These are phyloP conservation scores for Psix sp. DNA, from an alignment of 1,140 invertebrate species.

Conservation along the genomic window DNA sequence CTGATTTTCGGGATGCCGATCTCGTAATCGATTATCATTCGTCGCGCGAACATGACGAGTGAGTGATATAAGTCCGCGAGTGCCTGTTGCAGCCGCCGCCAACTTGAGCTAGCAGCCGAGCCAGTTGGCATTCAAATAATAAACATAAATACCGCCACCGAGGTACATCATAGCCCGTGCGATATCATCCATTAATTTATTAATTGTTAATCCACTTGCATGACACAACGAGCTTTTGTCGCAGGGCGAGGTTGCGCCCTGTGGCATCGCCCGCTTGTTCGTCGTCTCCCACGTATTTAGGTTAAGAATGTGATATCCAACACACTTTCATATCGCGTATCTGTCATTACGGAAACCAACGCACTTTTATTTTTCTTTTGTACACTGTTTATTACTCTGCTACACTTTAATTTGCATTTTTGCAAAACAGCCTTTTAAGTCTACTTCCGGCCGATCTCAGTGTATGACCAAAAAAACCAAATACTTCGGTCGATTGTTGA, in stretches of 20 bases:
- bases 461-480: too few species aligned
- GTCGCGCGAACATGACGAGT: neutral
- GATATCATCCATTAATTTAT: neutral
- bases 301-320: slow-evolving; percentile 28
- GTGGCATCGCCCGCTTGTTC: neutral
- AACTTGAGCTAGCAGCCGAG: too few species aligned
- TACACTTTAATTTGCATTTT: neutral
- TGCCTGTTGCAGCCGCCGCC: too few species aligned
- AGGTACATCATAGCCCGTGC: neutral
- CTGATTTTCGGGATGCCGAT: slow-evolving; percentile 4
- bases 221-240: too few species aligned
- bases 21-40: neutral
- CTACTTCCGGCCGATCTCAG: too few species aligned
- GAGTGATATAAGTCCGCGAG: slow-evolving; percentile 1
- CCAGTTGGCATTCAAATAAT: too few species aligned
- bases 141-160: slow-evolving; percentile 9
- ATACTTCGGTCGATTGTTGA: too few species aligned
- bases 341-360: neutral
- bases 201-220: too few species aligned
- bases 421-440: too few species aligned
- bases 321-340: neutral
- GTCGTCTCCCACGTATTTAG: slow-evolving; percentile 37
- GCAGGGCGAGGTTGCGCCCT: too few species aligned
- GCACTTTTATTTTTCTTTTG: neutral
- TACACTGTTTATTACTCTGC: neutral